Base-by-base conservation (phyloP, 2,888 invertebrate species). In the Pachydiplax longipennis region DNA sequence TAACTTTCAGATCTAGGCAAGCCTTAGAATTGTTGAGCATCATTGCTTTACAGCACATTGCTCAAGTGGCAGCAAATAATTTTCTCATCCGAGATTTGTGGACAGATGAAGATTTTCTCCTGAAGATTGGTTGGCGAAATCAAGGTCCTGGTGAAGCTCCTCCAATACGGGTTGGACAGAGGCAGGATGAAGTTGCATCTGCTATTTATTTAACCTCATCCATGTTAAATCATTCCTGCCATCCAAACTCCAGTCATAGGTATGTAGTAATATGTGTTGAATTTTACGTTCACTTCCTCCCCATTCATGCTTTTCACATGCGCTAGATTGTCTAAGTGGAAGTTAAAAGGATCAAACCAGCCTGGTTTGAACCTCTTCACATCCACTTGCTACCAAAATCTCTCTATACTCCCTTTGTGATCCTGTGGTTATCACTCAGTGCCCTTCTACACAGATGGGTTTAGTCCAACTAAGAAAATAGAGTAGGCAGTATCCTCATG, bases 141-240 rank as follows among this genome's bases (percentile, higher is more conserved):
- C 87, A 61, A n/a, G 73, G 73, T 8, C 31, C 25, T 31, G 37
- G 40, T 25, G 61, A 37, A 37, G 37, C 31, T 65, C 35, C 2
- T 22, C n/a, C 35, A 0, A 35, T 35, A 12, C 13, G 37, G 22
- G 87, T 37, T 0, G 87, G 58, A 37, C 61, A 87, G 37, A 61
- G 87, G n/a, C 87, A 87, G 22, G 87, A 87, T 65, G 87, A 61
- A 37, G 87, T 87, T 35, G 87, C 87, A 61, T 87, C 87, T 65
- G 87, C 87, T 10, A 61, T 87, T 22, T 87, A 87, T 87, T 58
- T 87, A 6, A 61, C 87, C n/a, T 87, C 87, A 18, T 87, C 87
- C 61, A 87, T 87, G 87, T 37, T 87, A 12, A 87, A 87, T 37
- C 87, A 87, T 61, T 87, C 87, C 5, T 87, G 87, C 22, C 35